Percentiles rank a stretch among this genome's conserved stretches.
These are phyloP conservation scores for Leucoraja erinaceus DNA, from an alignment of 2,113 vertebrate species.

Conservation along the genomic window DNA sequence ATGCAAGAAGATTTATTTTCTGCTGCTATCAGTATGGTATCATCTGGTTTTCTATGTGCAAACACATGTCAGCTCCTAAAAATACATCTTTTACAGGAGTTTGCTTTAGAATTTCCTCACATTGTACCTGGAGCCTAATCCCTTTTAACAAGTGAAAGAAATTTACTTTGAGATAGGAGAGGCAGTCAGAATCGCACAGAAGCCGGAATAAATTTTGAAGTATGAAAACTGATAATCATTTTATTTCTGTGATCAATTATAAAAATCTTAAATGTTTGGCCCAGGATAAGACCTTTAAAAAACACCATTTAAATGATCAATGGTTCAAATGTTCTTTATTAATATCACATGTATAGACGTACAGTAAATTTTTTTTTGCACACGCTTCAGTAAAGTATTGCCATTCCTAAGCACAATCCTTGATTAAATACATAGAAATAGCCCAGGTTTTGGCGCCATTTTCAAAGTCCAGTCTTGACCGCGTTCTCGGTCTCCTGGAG, in stretches of 20 bases:
- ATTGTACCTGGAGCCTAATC: not conserved
- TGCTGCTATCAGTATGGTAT: not conserved
- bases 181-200: not conserved
- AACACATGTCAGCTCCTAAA: not conserved
- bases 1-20: conserved; percentile 22
- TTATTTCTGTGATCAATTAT: not conserved
- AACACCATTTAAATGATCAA: not conserved
- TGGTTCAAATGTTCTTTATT: no score
- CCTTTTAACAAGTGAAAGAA: not conserved
- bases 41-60: conserved; percentile 8
- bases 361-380: no score
- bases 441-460: no score
- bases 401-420: no score
- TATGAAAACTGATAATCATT: not conserved
- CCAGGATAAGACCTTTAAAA: not conserved
- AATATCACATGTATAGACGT: no score
- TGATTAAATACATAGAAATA: no score
- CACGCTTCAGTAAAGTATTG: no score
- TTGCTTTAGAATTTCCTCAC: not conserved
- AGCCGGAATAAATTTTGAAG: not conserved
- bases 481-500: no score
- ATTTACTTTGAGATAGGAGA: not conserved
- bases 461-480: no score
- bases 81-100: conserved; percentile 23
- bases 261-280: not conserved